Evolutionary conservation across 1,140 invertebrate species (phyloP).

Genomic region (Geopemphigus sp.): DNA sequence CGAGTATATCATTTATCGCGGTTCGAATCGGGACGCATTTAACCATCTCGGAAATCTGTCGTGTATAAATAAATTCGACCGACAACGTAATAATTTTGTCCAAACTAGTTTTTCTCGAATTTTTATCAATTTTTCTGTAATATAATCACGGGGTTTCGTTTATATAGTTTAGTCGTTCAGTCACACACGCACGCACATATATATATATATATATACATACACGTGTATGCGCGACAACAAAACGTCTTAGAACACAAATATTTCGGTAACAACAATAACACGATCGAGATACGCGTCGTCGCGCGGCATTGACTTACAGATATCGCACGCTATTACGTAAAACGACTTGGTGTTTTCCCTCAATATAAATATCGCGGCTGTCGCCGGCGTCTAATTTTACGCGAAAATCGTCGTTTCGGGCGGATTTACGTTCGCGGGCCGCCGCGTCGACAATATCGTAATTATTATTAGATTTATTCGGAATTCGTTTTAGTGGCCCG

Average conservation of each 20-base stretch:
- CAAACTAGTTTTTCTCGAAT: conserved; percentile 36
- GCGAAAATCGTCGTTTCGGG: background rate
- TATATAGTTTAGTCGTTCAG: too few relatives aligned
- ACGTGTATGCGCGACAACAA: background rate
- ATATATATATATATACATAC: background rate
- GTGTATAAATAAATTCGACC: background rate
- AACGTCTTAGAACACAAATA: conserved; percentile 26
- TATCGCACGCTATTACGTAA: background rate
- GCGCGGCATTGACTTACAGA: conserved; percentile 24
- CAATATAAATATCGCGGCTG: conserved; percentile 15
- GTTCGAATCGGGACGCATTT: conserved; percentile 27
- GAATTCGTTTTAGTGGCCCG: too few relatives aligned
- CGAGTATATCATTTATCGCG: background rate
- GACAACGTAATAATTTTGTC: conserved; percentile 30
- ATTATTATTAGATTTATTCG: conserved; percentile 8
- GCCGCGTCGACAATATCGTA: background rate
- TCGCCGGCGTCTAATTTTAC: background rate
- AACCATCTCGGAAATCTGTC: conserved; percentile 22
- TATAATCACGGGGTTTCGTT: background rate
- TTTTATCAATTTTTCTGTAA: conserved; percentile 21
- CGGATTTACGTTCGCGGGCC: background rate
- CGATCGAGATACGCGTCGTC: conserved; percentile 3
- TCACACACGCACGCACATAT: too few relatives aligned
- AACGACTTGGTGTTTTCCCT: conserved; percentile 15
- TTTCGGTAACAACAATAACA: background rate